phyloP scores from a whole-genome alignment of 1,140 invertebrate species.

The Reticulitermes speratus region DNA sequence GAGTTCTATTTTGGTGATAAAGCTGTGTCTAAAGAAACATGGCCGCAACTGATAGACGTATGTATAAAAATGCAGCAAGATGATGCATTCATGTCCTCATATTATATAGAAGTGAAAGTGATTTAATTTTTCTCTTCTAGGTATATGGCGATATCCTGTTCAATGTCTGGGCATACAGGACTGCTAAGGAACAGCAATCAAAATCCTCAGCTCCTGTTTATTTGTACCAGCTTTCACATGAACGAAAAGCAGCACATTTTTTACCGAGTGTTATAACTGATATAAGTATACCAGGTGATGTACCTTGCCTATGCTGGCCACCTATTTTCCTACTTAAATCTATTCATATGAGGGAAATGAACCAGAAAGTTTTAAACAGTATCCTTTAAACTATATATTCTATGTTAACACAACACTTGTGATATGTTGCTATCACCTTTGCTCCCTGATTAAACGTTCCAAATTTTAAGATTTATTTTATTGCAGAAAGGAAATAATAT shows the following conservation, averaged over 20 bases:
- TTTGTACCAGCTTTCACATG: not conserved
- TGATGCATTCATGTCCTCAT: not conserved
- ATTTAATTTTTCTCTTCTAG: not conserved
- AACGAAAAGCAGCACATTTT: not conserved
- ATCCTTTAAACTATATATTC: too few species aligned
- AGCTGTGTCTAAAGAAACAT: not conserved
- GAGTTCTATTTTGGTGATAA: not conserved
- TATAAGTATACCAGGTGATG: too few species aligned
- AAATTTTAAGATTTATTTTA: too few species aligned
- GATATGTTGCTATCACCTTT: too few species aligned
- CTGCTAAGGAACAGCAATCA: not conserved
- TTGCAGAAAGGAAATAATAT: too few species aligned
- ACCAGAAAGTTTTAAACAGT: too few species aligned
- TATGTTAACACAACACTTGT: too few species aligned
- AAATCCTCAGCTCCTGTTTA: slow-evolving; percentile 9
- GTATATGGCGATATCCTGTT: not conserved
- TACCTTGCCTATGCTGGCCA: too few species aligned
- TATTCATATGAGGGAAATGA: too few species aligned
- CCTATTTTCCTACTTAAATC: too few species aligned
- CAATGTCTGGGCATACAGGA: not conserved
- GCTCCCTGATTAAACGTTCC: too few species aligned
- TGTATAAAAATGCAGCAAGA: not conserved
- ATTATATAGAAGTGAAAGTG: not conserved
- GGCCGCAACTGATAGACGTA: not conserved
- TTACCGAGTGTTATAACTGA: too few species aligned